These are phyloP conservation scores for Lysandra bellargus DNA, from an alignment of 2,888 invertebrate species.

Conservation along the genomic window DNA sequence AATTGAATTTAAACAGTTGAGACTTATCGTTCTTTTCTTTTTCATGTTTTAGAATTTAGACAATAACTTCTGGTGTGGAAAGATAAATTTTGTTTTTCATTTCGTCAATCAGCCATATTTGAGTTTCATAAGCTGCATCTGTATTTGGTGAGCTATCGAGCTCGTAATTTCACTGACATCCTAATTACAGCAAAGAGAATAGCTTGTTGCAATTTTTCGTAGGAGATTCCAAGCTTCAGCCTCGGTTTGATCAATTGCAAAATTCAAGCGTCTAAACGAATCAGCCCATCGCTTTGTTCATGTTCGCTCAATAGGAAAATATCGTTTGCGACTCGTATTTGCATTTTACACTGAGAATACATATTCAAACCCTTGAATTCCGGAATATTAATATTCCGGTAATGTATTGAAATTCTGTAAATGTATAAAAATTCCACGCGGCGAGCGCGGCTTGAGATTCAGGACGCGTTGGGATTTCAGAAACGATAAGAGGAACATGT, in stretches of 20 bases:
- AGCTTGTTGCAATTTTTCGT: slow-evolving; percentile 19
- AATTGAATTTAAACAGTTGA: not conserved
- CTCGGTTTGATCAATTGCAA: slow-evolving; percentile 17
- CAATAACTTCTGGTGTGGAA: not conserved
- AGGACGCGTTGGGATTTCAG: not conserved
- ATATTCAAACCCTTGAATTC: slow-evolving; percentile 9
- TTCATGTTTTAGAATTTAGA: too few species aligned
- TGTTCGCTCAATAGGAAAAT: slow-evolving; percentile 5
- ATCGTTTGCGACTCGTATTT: slow-evolving; percentile 15
- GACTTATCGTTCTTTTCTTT: not conserved
- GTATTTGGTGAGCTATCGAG: not conserved
- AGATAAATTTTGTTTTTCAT: not conserved
- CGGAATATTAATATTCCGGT: slow-evolving; percentile 7
- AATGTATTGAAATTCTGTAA: slow-evolving; percentile 8
- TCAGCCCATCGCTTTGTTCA: slow-evolving; percentile 25
- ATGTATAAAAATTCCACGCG: not conserved
- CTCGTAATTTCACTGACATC: not conserved
- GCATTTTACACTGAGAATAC: slow-evolving; percentile 19
- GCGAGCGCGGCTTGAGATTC: not conserved
- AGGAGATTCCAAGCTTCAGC: not conserved
- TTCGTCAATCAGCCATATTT: not conserved
- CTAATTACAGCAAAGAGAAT: slow-evolving; percentile 26
- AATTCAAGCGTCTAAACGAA: slow-evolving; percentile 22
- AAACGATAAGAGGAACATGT: not conserved
- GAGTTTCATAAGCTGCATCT: not conserved